Percentiles rank a stretch among this genome's conserved stretches.
Conservation (phyloP, 1,140 invertebrate species). For the Notospermus geniculatus region DNA sequence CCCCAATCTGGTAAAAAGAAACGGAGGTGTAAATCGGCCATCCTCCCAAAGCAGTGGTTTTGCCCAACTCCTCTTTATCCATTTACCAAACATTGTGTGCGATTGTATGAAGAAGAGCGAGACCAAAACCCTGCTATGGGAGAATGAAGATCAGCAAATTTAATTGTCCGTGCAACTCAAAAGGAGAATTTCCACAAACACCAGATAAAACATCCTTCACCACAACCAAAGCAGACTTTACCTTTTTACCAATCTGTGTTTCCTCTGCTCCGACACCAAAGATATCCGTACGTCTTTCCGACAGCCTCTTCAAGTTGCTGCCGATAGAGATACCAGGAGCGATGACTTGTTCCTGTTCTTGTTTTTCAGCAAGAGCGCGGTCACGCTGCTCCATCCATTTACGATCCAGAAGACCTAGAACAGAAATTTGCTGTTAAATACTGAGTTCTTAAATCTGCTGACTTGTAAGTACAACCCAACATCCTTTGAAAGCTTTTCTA, state of each 20-base stretch:
- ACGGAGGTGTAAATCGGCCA: too few relatives aligned
- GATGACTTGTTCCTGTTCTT: constrained; percentile 82
- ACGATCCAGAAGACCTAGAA: constrained; percentile 81
- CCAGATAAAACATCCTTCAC: too few relatives aligned
- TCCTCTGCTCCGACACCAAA: constrained; percentile 96
- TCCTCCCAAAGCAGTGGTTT: too few relatives aligned
- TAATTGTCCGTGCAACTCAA: too few relatives aligned
- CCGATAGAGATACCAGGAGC: constrained; percentile 83
- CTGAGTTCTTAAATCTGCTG: background rate
- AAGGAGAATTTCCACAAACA: too few relatives aligned
- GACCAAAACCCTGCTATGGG: too few relatives aligned
- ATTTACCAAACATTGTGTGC: too few relatives aligned
- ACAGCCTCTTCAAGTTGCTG: constrained; percentile 90
- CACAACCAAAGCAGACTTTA: too few relatives aligned
- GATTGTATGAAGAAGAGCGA: too few relatives aligned
- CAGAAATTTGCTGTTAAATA: constrained; percentile 1
- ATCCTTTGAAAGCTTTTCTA: background rate
- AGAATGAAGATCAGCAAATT: too few relatives aligned
- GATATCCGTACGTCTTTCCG: constrained; percentile 98
- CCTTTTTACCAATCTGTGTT: constrained; percentile 97
- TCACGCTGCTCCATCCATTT: constrained; percentile 97
- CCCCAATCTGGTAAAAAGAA: constrained; percentile 69
- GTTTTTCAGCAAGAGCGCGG: constrained; percentile 75
- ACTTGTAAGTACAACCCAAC: background rate
- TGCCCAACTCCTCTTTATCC: too few relatives aligned